Evolutionary conservation across 2,113 vertebrate genomes (phyloP), one percentile per base, ranked within the genome.

Genomic region (Entelurus aequoreus): DNA sequence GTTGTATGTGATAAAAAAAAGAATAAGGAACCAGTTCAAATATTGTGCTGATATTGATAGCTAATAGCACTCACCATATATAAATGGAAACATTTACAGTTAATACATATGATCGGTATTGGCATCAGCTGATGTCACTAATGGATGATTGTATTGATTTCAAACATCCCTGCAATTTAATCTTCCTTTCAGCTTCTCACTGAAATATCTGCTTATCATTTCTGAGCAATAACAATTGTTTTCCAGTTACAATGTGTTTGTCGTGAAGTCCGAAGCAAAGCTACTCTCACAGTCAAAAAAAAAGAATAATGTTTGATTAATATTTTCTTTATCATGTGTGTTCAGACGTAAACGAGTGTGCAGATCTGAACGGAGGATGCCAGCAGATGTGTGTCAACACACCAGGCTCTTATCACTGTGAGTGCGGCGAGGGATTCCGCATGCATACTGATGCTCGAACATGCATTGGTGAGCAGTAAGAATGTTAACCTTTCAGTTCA

Each of bases 351-450:
- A 83, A 97, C 1, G 94, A 95, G 78, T 95, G 95, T 6, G 66
- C 59, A 0, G 86, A 90, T 68, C 75, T 92, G 76, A 97, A 94
- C 0, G 94, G 94, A 14, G 93, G 94, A 81, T 95, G 94, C 87
- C 95, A 95, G 82, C 94, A 94, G 73, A 83, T 75, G 47, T 93
- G 94, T 58, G 83, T 90, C 78, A 94, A 95, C 88, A 93, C 87
- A 7, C 85, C 54, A 0, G 84, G 91, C 63, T 93, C 92, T 54
- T 92, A 93, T 85, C 80, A 88, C 82, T 97, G 95, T 62, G 92
- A 91, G 76, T 94, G 94, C 76, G 78, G 49, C 36, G 72, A 65
- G 1, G 94, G 93, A 19, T 89, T 90, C 71, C 89, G 90, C 63
- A 92, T 93, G 61, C 94, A 95, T 51, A 10, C 88, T 2, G 94